Evolutionary conservation across 2,113 vertebrate genomes (phyloP), one percentile per base, ranked within the genome.

Genomic region (Silurus glanis): DNA sequence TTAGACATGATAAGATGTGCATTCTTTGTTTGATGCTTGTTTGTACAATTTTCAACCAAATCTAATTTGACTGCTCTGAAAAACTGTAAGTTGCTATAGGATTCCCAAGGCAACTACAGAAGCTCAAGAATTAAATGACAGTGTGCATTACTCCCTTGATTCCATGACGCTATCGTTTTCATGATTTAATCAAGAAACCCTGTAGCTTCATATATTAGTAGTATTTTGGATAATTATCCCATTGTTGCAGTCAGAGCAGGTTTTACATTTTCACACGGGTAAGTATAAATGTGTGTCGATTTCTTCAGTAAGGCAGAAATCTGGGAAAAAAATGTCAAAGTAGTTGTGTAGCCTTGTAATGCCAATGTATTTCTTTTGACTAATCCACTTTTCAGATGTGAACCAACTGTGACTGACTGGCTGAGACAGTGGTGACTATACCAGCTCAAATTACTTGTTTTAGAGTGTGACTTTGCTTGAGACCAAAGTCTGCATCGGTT

Each of bases 311-410:
- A 45, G 45, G 25, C 25, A 61, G 47, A 66, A 25, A 59, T 66
- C 12, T 66, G 23, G 19, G 23, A 56, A 49, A 74, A 45, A n/a
- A 83, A 25, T 69, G 64, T 86, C 23, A 79, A 55, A 56, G 23
- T 28, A 62, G 3, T 56, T 51, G 21, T 79, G 25, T 72, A 80
- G 69, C 56, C 25, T 69, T 85, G 78, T 78, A 19, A 82, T 88
- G 85, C 45, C 71, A 76, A 80, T 87, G 88, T 83, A 62, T 81
- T 82, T 88, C 72, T 21, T 89, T 58, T 90, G 72, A 91, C 90
- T 94, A 94, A 92, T 92, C 79, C 91, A 87, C 91, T 91, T 95
- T 94, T 92, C 93, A 94, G 94, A 94, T 92, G 89, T 91, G 88
- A 90, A 88, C 91, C 87, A 87, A 80, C 83, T 66, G 84, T 92